Evolutionary conservation across 2,797 vertebrate species (phyloP), one percentile per base, ranked within the genome.

Genomic region (Cuculus canorus): DNA sequence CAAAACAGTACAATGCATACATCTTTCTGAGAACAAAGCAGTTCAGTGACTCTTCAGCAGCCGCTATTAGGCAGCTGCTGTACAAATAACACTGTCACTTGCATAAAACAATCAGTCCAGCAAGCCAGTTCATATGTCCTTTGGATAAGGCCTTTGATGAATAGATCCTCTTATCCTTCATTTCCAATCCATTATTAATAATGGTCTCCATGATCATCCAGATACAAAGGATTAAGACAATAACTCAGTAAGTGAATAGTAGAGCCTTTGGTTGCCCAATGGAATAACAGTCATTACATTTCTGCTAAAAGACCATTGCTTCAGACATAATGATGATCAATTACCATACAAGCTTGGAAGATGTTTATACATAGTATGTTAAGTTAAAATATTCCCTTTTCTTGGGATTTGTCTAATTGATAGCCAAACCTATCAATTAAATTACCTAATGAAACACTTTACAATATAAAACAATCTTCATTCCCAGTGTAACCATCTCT

Each of bases 121-220:
- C 64, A 81, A 59, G 71, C 45, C 54, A 68, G 64, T 93, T 89
- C 9, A 7, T 73, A 59, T 21, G 21, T 71, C 61, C 81, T 95
- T 91, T 80, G 48, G 77, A 96, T 91, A 88, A 3, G 19, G 61
- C 39, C 59, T 90, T 80, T 93, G 89, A 94, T 84, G 61, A 96
- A 95, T 66, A 88, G 65, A 86, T 16, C 15, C 28, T 82, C 37
- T 92, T 81, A 93, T 77, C 50, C 72, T 95, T 90, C 64, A 56
- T 88, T 88, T 77, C 84, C 47, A 88, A 78, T 95, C 78, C 95
- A 78, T 93, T 96, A 95, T 95, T 97, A 94, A 96, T 93, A 81
- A 80, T 19, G 45, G 94, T 96, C 54, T 86, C 86, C 80, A 69
- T 92, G 77, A 94, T 91, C 54, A 92, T 56, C 76, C 82, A 91